A percentile compares a stretch with the other conserved stretches of the same genome.
phyloP scores from a whole-genome alignment of 2,797 vertebrate genomes.

The Pantherophis alleghaniensis region DNA sequence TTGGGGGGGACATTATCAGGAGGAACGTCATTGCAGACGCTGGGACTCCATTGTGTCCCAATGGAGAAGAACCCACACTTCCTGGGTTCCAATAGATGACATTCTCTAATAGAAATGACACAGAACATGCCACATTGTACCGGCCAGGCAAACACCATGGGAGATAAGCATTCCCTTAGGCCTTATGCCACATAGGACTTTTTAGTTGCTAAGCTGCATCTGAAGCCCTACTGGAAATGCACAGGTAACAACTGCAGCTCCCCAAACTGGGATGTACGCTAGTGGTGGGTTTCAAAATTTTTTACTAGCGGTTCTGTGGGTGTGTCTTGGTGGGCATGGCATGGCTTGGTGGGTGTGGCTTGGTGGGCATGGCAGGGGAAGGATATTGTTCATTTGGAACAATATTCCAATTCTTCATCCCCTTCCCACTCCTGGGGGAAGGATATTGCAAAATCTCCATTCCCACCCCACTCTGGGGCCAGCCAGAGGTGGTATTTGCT shows the following conservation, averaged over 20 bases:
- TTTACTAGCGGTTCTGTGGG: too few relatives aligned
- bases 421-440: too few relatives aligned
- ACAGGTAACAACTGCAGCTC: background rate
- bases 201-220: background rate
- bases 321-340: too few relatives aligned
- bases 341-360: too few relatives aligned
- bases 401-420: too few relatives aligned
- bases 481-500: too few relatives aligned
- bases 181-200: background rate
- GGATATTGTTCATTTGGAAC: too few relatives aligned
- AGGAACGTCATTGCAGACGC: background rate
- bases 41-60: background rate
- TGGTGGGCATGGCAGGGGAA: too few relatives aligned
- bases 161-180: background rate
- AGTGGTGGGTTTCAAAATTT: too few relatives aligned
- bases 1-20: background rate
- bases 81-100: background rate
- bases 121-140: background rate
- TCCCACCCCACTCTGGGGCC: too few relatives aligned
- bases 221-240: background rate
- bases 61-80: background rate
- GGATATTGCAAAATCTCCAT: too few relatives aligned
- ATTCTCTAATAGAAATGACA: background rate
- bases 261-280: background rate
- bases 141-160: background rate